A percentile compares a stretch with the other conserved stretches of the same genome.
Conservation (phyloP, 1,140 invertebrate species). For the Cyrtorhinus lividipennis region DNA sequence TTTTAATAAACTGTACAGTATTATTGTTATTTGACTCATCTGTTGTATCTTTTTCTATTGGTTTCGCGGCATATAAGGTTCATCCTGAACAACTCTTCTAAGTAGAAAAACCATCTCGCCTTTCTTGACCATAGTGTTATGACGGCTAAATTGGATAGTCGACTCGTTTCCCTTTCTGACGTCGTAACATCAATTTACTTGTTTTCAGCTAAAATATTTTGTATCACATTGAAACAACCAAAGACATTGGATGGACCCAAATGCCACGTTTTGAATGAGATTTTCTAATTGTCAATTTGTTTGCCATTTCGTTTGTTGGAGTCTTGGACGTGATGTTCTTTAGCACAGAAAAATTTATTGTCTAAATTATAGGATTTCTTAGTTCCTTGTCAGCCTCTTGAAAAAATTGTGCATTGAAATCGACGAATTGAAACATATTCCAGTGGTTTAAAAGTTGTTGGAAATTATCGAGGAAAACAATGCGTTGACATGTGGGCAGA, state of each 20-base stretch:
- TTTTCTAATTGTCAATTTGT: neutral
- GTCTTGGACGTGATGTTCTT: neutral
- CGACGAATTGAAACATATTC: too few species aligned
- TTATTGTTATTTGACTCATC: neutral
- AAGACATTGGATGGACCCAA: neutral
- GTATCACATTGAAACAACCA: neutral
- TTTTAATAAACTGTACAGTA: neutral
- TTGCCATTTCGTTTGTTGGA: neutral
- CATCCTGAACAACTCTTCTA: too few species aligned
- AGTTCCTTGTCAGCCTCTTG: too few species aligned
- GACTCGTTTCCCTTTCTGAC: neutral
- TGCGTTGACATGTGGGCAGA: too few species aligned
- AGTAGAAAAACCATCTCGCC: too few species aligned
- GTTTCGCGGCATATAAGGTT: too few species aligned
- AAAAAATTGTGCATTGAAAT: too few species aligned
- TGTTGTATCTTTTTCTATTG: neutral
- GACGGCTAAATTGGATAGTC: neutral
- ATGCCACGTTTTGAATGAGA: neutral
- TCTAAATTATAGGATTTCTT: neutral
- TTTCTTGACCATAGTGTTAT: too few species aligned
- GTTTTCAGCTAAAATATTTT: neutral
- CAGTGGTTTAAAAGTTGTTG: too few species aligned
- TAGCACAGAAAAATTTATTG: neutral
- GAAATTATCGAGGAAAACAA: too few species aligned
- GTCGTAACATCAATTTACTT: neutral